Base-by-base conservation (phyloP, 2,888 invertebrate genomes). In the Calameuta pallipes region DNA sequence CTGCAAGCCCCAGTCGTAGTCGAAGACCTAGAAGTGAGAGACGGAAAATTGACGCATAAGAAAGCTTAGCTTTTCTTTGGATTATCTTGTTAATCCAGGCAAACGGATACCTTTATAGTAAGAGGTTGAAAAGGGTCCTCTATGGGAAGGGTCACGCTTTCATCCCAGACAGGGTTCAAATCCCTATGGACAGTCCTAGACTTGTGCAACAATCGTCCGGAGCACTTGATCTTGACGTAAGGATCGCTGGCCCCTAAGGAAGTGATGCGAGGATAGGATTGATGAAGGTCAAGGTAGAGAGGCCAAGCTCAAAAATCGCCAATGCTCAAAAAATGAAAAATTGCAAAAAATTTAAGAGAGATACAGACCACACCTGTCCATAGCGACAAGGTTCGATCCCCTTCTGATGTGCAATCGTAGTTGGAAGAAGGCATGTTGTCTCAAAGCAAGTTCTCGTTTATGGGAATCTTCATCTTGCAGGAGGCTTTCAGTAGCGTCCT, bases 141-240 rank as follows among this genome's bases (percentile, higher is more conserved):
- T 81, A 98, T 95, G 74, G 97, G 97, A 85, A 98, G 94, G 12
- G 96, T 96, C 92, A 99, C 98, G 85, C 95, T 96, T 92, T 99
- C 99, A 90, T 99, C 98, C 99, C 99, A 99, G n/a, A 96, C 94
- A 0, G 99, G 99, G 92, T 99, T 99, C 80, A 99, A 94, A 91
- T 98, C 98, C 87, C 98, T 94, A 92, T 97, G 97, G 80, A 99
- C 96, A 78, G 97, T 99, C 90, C 96, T 96, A 85, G 98, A 98
- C 93, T 98, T 99, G 93, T 98, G 97, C 84, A 98, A 94, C 84
- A 98, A 93, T 81, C 97, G 94, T 68, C 97, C 97, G 15, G 95
- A 96, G 82, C 95, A 93, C 92, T 98, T 98, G 93, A 99, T 98
- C 94, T 99, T 99, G 78, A 98, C 98, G 93, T 99, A 99, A 34